These are phyloP conservation scores for Baccha elongata DNA, from an alignment of 2,888 invertebrate species.

Conservation along the genomic window DNA sequence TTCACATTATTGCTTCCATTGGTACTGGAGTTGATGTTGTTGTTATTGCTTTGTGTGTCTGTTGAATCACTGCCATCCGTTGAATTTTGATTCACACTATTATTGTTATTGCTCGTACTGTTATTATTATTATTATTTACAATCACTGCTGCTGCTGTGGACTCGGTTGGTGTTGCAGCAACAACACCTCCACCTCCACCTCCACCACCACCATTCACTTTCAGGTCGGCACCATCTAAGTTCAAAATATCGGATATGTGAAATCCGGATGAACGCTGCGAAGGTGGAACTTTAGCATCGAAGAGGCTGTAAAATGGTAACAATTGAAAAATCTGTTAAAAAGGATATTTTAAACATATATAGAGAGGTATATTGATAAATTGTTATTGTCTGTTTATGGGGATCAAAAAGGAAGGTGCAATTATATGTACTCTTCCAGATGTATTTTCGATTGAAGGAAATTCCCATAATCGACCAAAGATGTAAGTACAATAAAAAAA, in stretches of 20 bases:
- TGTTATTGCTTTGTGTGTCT: conserved; percentile 74
- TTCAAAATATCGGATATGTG: conserved; percentile 97
- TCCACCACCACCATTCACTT: conserved; percentile 75
- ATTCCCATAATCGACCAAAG: conserved; percentile 45
- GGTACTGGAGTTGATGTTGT: conserved; percentile 61
- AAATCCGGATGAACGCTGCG: conserved; percentile 91
- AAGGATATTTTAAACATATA: conserved; percentile 43
- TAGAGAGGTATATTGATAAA: background rate
- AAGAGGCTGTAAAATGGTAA: conserved; percentile 86
- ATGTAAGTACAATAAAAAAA: conserved; percentile 34
- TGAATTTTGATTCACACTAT: conserved; percentile 69
- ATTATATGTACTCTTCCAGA: conserved; percentile 41
- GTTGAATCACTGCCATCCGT: conserved; percentile 66
- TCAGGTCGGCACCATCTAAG: conserved; percentile 87
- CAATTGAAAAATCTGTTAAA: conserved; percentile 48
- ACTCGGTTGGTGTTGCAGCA: conserved; percentile 32
- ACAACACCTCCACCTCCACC: conserved; percentile 29
- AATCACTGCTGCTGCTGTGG: conserved; percentile 42
- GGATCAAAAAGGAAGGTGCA: conserved; percentile 46
- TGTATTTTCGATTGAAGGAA: conserved; percentile 50
- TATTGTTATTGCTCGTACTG: conserved; percentile 57
- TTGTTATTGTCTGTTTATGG: conserved; percentile 41
- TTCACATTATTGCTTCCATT: conserved; percentile 70
- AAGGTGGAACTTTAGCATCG: conserved; percentile 85
- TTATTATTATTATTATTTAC: conserved; percentile 69